Evolutionary conservation across 2,888 invertebrate species (phyloP).

Genomic region (Eristalinus sepulchralis): DNA sequence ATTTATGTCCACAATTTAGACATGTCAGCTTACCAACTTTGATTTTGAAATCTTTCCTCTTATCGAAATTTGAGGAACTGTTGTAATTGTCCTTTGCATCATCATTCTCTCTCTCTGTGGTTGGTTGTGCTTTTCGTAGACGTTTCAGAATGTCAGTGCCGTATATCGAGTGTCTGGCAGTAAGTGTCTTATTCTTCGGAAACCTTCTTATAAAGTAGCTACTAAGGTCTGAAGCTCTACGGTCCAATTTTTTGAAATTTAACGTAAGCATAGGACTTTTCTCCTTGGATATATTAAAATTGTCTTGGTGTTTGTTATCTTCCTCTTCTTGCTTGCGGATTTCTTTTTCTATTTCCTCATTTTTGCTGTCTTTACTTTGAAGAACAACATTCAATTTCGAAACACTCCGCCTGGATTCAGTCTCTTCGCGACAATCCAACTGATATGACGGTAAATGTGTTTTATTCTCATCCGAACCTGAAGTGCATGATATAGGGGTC

Average conservation of each 20-base stretch:
- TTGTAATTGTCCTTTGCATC: neutral
- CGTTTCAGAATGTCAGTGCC: slow-evolving; percentile 63
- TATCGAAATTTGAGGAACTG: slow-evolving; percentile 3
- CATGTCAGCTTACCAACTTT: slow-evolving; percentile 64
- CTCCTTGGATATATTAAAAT: neutral
- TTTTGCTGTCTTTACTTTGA: slow-evolving; percentile 14
- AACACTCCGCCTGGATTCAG: slow-evolving; percentile 23
- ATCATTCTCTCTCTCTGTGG: slow-evolving; percentile 9
- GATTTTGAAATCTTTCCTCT: slow-evolving; percentile 52
- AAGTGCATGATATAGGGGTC: neutral
- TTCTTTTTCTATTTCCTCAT: neutral
- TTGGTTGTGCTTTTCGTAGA: slow-evolving; percentile 18
- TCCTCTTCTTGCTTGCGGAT: neutral
- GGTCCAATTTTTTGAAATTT: slow-evolving; percentile 57
- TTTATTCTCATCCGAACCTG: slow-evolving; percentile 21
- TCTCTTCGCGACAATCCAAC: neutral
- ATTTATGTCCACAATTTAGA: slow-evolving; percentile 56
- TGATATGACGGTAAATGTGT: neutral
- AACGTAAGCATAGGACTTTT: slow-evolving; percentile 51
- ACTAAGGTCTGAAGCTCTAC: slow-evolving; percentile 57
- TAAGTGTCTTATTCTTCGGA: slow-evolving; percentile 18
- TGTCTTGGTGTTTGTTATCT: neutral
- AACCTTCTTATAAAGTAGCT: slow-evolving; percentile 40
- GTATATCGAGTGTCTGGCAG: slow-evolving; percentile 56
- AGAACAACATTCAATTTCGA: slow-evolving; percentile 52